phyloP scores from a whole-genome alignment of 2,888 invertebrate genomes.

The Pogonocherus hispidulus region DNA sequence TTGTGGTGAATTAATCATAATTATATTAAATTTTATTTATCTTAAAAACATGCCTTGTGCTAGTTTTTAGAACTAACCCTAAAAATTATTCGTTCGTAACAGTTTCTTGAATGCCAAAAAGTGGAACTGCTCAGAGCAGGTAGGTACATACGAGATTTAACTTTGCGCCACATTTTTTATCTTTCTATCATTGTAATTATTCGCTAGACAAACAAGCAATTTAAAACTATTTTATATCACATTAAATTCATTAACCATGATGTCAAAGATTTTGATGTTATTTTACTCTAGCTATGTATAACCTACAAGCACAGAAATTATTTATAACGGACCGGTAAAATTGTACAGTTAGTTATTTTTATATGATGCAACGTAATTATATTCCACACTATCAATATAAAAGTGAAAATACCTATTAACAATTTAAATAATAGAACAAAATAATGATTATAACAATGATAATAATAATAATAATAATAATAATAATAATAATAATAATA shows the following conservation, averaged over 20 bases:
- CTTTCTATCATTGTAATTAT: not conserved
- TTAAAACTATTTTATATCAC: not conserved
- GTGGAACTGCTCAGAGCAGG: too few species aligned
- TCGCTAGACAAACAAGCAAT: not conserved
- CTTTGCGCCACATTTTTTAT: not conserved
- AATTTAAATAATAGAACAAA: too few species aligned
- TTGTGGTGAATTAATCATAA: too few species aligned
- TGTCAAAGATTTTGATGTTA: not conserved
- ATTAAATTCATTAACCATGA: not conserved
- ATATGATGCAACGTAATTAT: not conserved
- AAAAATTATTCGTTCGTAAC: too few species aligned
- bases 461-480: too few species aligned
- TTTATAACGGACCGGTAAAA: not conserved
- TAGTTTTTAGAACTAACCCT: too few species aligned
- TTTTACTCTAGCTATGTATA: not conserved
- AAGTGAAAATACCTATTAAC: too few species aligned
- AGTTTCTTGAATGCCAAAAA: too few species aligned
- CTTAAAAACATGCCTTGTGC: too few species aligned
- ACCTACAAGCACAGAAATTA: constrained; percentile 2
- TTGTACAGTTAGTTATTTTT: not conserved
- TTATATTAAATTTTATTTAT: too few species aligned
- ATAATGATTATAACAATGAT: too few species aligned
- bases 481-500: too few species aligned
- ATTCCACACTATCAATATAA: not conserved
- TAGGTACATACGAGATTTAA: not conserved